A percentile compares a stretch with the other conserved stretches of the same genome.
These are phyloP conservation scores for Poliocrania exsul DNA, from an alignment of 2,797 vertebrate genomes.

Conservation along the genomic window DNA sequence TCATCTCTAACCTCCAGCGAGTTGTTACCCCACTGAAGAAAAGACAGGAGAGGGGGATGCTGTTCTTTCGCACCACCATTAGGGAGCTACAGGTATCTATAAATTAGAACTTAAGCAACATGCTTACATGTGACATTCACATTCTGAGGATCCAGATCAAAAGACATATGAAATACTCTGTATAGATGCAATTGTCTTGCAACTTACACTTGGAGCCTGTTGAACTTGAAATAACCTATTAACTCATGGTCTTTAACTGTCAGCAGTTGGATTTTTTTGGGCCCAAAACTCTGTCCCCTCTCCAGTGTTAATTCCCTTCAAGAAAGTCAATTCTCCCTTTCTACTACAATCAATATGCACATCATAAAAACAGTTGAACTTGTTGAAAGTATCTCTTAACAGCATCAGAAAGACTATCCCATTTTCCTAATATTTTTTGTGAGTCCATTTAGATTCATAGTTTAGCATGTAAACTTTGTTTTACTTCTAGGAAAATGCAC, in stretches of 20 bases:
- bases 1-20: constrained; percentile 71
- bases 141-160: background rate
- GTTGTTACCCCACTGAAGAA: constrained; percentile 69
- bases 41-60: constrained; percentile 75
- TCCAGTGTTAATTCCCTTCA: background rate
- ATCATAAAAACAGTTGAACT: background rate
- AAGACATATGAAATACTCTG: background rate
- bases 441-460: background rate
- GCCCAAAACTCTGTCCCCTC: background rate
- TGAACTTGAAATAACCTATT: background rate
- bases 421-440: background rate
- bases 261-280: background rate
- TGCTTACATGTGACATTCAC: background rate
- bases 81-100: constrained; percentile 79
- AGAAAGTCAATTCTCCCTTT: background rate
- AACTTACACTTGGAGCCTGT: background rate
- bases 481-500: constrained; percentile 77
- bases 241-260: accelerated
- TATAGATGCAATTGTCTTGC: background rate
- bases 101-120: background rate
- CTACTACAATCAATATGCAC: background rate
- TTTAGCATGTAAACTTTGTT: background rate
- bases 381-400: background rate
- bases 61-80: constrained; percentile 84
- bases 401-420: background rate